These are phyloP conservation scores for Gopherus flavomarginatus DNA, from an alignment of 2,113 vertebrate species.

Conservation along the genomic window DNA sequence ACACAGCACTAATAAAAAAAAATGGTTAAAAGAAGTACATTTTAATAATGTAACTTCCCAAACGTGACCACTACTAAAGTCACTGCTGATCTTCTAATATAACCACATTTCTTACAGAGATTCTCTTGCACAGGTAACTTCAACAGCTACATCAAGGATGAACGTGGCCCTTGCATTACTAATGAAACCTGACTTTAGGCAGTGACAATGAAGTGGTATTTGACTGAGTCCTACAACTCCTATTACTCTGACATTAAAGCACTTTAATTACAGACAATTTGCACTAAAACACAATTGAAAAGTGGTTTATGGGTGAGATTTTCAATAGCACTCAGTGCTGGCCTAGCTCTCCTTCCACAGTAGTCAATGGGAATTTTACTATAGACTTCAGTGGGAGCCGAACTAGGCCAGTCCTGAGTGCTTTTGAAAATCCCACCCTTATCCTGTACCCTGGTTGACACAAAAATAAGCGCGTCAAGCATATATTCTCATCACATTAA, in stretches of 20 bases:
- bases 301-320: background rate
- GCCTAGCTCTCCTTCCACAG: background rate
- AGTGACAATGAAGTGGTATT: background rate
- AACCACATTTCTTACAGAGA: background rate
- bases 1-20: background rate
- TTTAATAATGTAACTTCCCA: background rate
- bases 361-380: background rate
- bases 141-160: background rate
- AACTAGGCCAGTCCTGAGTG: background rate
- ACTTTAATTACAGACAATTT: background rate
- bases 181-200: background rate
- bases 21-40: background rate
- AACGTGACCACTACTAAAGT: background rate
- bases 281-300: background rate
- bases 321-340: background rate
- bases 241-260: background rate
- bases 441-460: fast-evolving
- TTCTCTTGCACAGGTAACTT: background rate
- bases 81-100: background rate
- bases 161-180: background rate
- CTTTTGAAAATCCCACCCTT: background rate
- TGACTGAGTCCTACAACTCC: background rate
- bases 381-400: background rate
- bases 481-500: background rate
- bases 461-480: background rate